phyloP scores from a whole-genome alignment of 2,888 invertebrate species.

The Rhyacophila evoluta region DNA sequence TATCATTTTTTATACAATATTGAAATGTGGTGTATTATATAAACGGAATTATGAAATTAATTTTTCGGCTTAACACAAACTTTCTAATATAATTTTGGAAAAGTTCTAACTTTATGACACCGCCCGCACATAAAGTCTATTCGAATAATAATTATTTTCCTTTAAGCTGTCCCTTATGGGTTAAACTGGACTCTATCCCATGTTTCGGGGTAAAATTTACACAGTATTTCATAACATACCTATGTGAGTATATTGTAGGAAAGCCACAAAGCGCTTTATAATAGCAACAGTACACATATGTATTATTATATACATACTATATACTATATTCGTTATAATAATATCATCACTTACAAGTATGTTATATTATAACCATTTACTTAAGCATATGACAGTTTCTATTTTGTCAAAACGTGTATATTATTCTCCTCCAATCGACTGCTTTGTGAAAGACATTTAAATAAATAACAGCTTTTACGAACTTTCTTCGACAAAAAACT shows the following conservation, averaged over 20 bases:
- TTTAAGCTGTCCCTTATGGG: slow-evolving; percentile 9
- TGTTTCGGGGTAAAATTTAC: neutral
- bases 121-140: neutral
- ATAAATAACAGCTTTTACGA: neutral
- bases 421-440: neutral
- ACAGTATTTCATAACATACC: neutral
- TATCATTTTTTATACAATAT: too few species aligned
- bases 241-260: neutral
- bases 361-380: neutral
- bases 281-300: neutral
- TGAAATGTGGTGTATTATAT: too few species aligned
- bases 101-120: neutral
- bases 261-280: neutral
- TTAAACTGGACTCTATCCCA: slow-evolving; percentile 15
- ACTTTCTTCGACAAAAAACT: neutral
- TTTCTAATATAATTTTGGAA: neutral
- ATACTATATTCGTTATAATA: too few species aligned
- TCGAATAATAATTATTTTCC: slow-evolving; percentile 9
- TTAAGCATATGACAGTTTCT: neutral
- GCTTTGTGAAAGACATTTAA: neutral
- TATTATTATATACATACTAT: neutral
- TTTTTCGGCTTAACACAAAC: neutral
- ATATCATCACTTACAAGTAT: neutral
- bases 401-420: neutral
- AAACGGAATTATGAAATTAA: neutral